Percentiles rank a stretch among this genome's conserved stretches.
Conservation (phyloP, 2,797 vertebrate species). For the Tarsius wallacei region DNA sequence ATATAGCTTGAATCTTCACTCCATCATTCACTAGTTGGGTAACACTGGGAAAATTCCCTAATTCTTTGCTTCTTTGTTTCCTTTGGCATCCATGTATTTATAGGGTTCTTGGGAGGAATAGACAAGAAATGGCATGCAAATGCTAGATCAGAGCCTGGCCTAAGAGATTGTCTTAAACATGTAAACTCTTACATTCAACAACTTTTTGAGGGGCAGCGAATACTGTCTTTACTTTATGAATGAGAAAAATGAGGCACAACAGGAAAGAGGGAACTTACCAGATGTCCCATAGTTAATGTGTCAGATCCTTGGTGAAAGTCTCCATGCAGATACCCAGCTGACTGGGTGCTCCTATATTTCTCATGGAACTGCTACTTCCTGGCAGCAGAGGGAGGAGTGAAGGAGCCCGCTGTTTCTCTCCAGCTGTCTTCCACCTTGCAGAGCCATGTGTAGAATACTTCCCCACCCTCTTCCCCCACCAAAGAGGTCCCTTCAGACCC, state of each 20-base stretch:
- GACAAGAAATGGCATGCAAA: constrained; percentile 8
- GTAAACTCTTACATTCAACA: background rate
- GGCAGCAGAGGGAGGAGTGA: background rate
- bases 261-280: background rate
- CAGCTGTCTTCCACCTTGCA: constrained; percentile 76
- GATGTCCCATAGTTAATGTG: background rate
- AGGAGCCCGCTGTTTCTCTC: background rate
- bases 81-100: background rate
- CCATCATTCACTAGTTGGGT: background rate
- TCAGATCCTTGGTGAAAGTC: background rate
- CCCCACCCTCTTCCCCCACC: background rate
- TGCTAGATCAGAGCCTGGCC: background rate
- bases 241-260: constrained; percentile 34
- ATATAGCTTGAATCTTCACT: background rate
- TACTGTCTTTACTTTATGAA: background rate
- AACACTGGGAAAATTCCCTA: background rate
- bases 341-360: background rate
- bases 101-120: background rate
- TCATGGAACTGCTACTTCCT: background rate
- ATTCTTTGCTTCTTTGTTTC: constrained; percentile 9
- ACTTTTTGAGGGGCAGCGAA: background rate
- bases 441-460: constrained; percentile 68
- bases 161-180: background rate
- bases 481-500: constrained; percentile 73
- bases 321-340: background rate